phyloP scores from a whole-genome alignment of 2,113 vertebrate species.

The Nothocercus julius region DNA sequence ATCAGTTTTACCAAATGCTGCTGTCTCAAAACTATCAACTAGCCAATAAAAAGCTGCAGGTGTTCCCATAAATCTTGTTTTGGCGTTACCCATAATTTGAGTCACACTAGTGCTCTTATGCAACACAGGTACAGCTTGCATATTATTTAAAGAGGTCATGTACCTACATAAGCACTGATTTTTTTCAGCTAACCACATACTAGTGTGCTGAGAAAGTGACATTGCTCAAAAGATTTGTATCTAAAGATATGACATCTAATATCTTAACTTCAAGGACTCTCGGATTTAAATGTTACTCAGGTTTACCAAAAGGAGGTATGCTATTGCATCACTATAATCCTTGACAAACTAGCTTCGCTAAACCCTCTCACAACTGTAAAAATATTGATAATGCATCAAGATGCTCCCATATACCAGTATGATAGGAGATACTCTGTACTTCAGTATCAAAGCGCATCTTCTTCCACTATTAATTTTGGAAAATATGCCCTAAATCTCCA shows the following conservation, averaged over 20 bases:
- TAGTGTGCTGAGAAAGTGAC: neutral
- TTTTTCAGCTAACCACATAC: neutral
- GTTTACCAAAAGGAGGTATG: neutral
- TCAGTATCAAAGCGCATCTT: neutral
- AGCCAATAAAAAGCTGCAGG: neutral
- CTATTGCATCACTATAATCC: neutral
- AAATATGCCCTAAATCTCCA: neutral
- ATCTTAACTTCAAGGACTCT: neutral
- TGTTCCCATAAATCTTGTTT: neutral
- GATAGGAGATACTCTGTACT: neutral
- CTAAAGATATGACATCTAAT: neutral
- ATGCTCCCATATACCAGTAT: neutral
- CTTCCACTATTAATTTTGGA: neutral
- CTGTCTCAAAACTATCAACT: neutral
- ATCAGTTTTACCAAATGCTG: neutral
- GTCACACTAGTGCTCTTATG: neutral
- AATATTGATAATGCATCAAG: fast-evolving
- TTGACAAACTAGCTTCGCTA: neutral
- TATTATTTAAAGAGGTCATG: neutral
- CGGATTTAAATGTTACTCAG: neutral
- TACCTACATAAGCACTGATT: fast-evolving
- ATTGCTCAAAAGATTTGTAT: neutral
- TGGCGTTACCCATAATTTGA: neutral
- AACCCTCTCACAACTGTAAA: neutral
- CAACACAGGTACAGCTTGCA: neutral